Base-by-base conservation (phyloP, 2,113 vertebrate genomes). In the Picathartes gymnocephalus region DNA sequence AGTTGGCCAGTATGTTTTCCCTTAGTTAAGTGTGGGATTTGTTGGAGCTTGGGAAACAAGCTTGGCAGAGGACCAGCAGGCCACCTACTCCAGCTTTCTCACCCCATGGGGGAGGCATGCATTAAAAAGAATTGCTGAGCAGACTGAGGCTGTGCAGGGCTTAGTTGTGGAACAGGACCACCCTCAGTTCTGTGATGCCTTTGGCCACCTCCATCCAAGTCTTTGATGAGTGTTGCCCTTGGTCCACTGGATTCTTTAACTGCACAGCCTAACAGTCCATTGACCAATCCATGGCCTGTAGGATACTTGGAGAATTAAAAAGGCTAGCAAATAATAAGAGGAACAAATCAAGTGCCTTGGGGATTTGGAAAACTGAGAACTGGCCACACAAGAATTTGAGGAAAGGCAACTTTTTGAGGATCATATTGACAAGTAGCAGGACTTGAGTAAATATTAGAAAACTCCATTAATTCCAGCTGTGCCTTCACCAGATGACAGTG, bases 11-110 rank as follows among this genome's bases (percentile, higher is more conserved):
- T 66, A 39, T 95, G 79, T 86, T 97, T 96, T 88, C 44, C 47
- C 54, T 90, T 86, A 88, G 54, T 57, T 80, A n/a, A 61, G 50
- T 93, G 79, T 70, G 79, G 74, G 50, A 13, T 80, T 94, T 93
- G 74, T 58, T 93, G 79, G 64, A 92, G 92, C 79, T 88, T 76
- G 64, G 54, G 92, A 93, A 90, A 86, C 39, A 77, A 82, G 54
- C 47, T 66, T 96, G 96, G 96, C 93, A 83, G 88, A 86, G 47
- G 54, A 90, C 82, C 86, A 95, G 66, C 85, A 88, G 90, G 76
- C 96, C 92, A 96, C 93, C 90, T 97, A 95, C 88, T 94, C 93
- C 94, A 94, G 86, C 82, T 86, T 86, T 94, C 88, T 87, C 40
- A 86, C 85, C 71, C 80, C 85, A 35, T 58, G 56, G 86, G 87